A percentile compares a stretch with the other conserved stretches of the same genome.
phyloP scores from a whole-genome alignment of 2,888 invertebrate species.

The Cistogaster globosa region DNA sequence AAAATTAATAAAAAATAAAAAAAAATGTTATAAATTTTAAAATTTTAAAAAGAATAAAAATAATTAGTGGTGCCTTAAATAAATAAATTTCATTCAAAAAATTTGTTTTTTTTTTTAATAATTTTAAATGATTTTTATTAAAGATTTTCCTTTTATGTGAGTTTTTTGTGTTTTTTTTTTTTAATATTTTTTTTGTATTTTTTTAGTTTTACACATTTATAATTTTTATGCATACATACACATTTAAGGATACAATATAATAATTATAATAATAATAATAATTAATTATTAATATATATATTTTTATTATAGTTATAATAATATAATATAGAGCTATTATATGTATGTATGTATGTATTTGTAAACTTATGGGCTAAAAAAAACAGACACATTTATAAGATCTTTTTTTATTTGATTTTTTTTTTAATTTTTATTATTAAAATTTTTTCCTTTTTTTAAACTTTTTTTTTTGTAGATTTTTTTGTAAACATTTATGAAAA shows the following conservation, averaged over 20 bases:
- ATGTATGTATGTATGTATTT: constrained; percentile 58
- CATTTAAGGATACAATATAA: constrained; percentile 70
- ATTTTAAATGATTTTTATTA: constrained; percentile 72
- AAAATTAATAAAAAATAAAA: no score
- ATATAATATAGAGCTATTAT: constrained; percentile 59
- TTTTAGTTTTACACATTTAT: constrained; percentile 71
- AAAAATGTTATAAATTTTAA: not conserved
- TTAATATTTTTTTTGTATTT: constrained; percentile 31
- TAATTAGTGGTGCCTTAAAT: not conserved
- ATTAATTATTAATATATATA: constrained; percentile 51
- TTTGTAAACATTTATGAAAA: constrained; percentile 70
- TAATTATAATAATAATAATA: constrained; percentile 63
- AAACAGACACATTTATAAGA: constrained; percentile 78
- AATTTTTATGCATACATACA: constrained; percentile 70
- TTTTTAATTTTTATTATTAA: constrained; percentile 65
- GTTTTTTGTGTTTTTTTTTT: constrained; percentile 30
- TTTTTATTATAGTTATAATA: constrained; percentile 57
- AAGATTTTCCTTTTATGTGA: constrained; percentile 67
- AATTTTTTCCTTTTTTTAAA: constrained; percentile 57
- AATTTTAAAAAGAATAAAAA: not conserved
- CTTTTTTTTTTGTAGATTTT: constrained; percentile 30
- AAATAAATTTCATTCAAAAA: constrained; percentile 26
- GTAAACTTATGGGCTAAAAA: constrained; percentile 80
- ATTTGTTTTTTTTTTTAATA: constrained; percentile 61
- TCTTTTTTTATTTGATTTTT: constrained; percentile 69